These are phyloP conservation scores for Drosophila yakuba DNA, from an alignment of 1,140 invertebrate genomes.

Conservation along the genomic window DNA sequence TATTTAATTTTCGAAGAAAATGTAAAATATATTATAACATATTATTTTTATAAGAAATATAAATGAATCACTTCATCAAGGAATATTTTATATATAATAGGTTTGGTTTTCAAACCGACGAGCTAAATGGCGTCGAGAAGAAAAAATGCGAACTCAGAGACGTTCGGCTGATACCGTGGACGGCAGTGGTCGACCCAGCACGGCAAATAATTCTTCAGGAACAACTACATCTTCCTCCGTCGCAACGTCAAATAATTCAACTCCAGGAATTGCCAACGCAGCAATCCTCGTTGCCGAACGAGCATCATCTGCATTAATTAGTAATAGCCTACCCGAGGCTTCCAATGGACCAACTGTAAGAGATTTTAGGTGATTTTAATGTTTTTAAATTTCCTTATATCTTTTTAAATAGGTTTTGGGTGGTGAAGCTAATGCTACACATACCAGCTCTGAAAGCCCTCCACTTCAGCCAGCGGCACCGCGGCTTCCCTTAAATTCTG, in stretches of 20 bases:
- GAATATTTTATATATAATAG: slow-evolving; percentile 85
- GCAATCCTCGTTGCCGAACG: slow-evolving; percentile 36
- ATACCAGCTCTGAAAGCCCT: slow-evolving; percentile 85
- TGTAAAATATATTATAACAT: too few relatives aligned
- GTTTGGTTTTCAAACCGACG: slow-evolving; percentile 99
- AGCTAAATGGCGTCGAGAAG: slow-evolving; percentile 99
- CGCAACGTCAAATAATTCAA: slow-evolving; percentile 42
- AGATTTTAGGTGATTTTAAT: not conserved
- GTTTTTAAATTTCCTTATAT: not conserved
- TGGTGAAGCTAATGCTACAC: slow-evolving; percentile 52
- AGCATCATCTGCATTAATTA: slow-evolving; percentile 26
- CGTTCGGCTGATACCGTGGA: slow-evolving; percentile 86
- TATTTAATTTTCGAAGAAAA: too few relatives aligned
- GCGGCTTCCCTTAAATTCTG: slow-evolving; percentile 92
- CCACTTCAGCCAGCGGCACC: slow-evolving; percentile 87
- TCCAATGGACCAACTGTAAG: slow-evolving; percentile 65
- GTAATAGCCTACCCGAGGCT: slow-evolving; percentile 52
- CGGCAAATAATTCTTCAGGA: slow-evolving; percentile 48
- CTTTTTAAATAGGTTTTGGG: slow-evolving; percentile 48
- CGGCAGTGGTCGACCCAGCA: slow-evolving; percentile 51
- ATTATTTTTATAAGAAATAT: too few relatives aligned
- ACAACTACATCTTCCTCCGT: slow-evolving; percentile 31
- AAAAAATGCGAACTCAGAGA: slow-evolving; percentile 96
- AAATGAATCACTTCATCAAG: not conserved
- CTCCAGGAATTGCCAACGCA: slow-evolving; percentile 44